These are phyloP conservation scores for Neodon shergylaensis DNA, from an alignment of 2,113 vertebrate genomes.

Conservation along the genomic window DNA sequence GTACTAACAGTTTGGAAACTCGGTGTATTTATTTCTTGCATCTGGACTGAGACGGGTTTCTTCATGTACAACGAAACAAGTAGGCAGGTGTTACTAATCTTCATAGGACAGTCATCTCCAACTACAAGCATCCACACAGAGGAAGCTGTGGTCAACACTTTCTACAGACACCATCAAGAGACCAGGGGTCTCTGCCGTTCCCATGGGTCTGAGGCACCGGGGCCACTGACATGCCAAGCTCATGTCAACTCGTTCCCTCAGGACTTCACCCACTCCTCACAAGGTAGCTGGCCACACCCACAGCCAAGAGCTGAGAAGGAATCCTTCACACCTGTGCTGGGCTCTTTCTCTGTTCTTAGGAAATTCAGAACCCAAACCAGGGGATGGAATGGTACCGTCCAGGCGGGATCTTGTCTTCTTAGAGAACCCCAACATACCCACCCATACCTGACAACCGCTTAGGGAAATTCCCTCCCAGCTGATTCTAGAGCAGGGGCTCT, in stretches of 20 bases:
- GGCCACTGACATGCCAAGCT: not conserved
- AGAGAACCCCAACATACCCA: not conserved
- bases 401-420: not conserved
- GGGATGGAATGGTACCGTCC: too few relatives aligned
- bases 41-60: not conserved
- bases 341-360: not conserved
- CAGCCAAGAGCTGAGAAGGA: not conserved
- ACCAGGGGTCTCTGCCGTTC: not conserved
- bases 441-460: not conserved
- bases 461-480: not conserved
- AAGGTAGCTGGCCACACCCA: not conserved
- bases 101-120: not conserved
- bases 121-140: not conserved
- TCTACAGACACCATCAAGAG: not conserved
- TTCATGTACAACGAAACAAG: too few relatives aligned
- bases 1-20: not conserved
- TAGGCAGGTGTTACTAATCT: not conserved
- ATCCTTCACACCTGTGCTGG: not conserved
- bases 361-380: not conserved
- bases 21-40: not conserved
- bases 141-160: not conserved
- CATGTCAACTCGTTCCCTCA: not conserved
- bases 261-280: not conserved
- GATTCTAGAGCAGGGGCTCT: not conserved
- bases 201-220: not conserved